phyloP scores from a whole-genome alignment of 1,140 invertebrate species.

The Drosophila trapezifrons region DNA sequence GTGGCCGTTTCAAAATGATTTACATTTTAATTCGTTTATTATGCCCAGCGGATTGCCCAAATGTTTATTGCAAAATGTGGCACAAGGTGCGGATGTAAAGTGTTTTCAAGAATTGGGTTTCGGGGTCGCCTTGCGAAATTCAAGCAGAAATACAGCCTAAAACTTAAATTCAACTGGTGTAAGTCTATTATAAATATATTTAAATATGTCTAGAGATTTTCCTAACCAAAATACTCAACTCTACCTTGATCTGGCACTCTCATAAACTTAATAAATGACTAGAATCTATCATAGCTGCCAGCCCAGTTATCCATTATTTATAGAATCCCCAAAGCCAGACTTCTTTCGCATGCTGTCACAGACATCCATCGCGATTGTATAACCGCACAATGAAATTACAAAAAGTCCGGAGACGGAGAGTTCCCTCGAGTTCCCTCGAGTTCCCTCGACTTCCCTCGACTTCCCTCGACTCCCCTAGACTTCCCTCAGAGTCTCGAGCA shows the following conservation, averaged over 20 bases:
- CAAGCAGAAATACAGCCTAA: not conserved
- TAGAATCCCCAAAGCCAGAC: constrained; percentile 29
- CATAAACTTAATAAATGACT: constrained; percentile 10
- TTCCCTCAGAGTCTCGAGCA: constrained; percentile 21
- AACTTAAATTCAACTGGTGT: too few species aligned
- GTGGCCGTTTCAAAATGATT: constrained; percentile 50
- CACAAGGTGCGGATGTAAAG: constrained; percentile 36
- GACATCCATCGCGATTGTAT: constrained; percentile 48
- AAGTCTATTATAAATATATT: too few species aligned
- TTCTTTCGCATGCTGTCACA: constrained; percentile 46
- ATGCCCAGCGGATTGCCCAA: constrained; percentile 36
- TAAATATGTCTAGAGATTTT: too few species aligned
- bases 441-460: too few species aligned
- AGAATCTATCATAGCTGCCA: constrained; percentile 21
- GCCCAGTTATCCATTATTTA: constrained; percentile 35
- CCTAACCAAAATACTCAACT: not conserved
- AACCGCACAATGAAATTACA: constrained; percentile 49
- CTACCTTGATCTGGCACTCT: not conserved
- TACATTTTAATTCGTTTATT: constrained; percentile 66
- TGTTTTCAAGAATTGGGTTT: constrained; percentile 8
- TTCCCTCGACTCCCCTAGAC: not conserved
- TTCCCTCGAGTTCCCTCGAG: not conserved
- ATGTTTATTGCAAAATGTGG: constrained; percentile 37
- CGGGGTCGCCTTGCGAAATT: not conserved
- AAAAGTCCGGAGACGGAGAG: constrained; percentile 1